Conservation (phyloP, 1,140 invertebrate genomes). For the Cydia strobilella region DNA sequence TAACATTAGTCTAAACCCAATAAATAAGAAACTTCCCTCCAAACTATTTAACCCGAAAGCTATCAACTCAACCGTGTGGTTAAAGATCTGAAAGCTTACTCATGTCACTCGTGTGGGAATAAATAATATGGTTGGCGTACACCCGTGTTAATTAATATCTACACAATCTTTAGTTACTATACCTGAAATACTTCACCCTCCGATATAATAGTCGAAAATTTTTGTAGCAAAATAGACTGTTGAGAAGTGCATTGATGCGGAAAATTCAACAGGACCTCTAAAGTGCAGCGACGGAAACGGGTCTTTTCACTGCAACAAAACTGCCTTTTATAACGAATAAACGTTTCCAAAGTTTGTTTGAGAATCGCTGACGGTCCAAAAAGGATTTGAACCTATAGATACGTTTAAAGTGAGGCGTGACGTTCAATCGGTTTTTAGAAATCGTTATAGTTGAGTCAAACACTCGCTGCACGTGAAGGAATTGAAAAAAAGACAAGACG, state of each 20-base stretch:
- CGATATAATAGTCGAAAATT: constrained; percentile 66
- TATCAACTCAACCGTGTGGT: too few species aligned
- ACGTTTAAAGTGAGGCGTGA: too few species aligned
- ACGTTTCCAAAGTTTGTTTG: neutral
- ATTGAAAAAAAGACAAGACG: too few species aligned
- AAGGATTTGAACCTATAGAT: neutral
- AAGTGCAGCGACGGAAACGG: constrained; percentile 58
- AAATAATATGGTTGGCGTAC: too few species aligned
- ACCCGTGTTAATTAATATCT: too few species aligned
- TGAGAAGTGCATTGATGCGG: constrained; percentile 48
- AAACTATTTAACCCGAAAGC: too few species aligned
- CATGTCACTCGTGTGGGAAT: neutral
- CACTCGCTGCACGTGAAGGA: too few species aligned
- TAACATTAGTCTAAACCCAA: too few species aligned
- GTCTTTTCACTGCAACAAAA: constrained; percentile 56
- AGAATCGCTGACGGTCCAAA: neutral
- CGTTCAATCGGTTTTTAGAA: too few species aligned
- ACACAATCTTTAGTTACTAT: too few species aligned
- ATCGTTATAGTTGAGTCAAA: too few species aligned
- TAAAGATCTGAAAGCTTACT: neutral
- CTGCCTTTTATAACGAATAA: constrained; percentile 18
- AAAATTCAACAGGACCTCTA: constrained; percentile 52
- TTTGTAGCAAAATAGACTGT: constrained; percentile 58
- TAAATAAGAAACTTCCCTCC: too few species aligned
- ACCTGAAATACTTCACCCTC: constrained; percentile 72